phyloP scores from a whole-genome alignment of 2,113 vertebrate species.

The Hippocampus barbouri region DNA sequence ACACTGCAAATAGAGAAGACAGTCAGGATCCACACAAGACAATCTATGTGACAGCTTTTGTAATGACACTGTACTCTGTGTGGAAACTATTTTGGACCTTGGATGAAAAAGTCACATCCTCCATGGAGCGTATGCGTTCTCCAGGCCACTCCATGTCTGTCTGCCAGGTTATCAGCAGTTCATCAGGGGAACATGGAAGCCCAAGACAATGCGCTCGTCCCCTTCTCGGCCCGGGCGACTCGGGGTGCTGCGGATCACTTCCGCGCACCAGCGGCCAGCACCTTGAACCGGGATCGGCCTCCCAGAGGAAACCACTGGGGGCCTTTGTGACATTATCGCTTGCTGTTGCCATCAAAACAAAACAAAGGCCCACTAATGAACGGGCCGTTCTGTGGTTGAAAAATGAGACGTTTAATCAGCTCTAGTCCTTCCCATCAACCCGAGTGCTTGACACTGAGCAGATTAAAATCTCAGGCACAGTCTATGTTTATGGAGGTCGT shows the following conservation, averaged over 20 bases:
- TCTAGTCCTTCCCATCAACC: slow-evolving; percentile 11
- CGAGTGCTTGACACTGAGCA: slow-evolving; percentile 3
- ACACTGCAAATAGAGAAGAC: neutral
- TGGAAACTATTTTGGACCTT: slow-evolving; percentile 61
- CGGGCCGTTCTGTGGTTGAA: slow-evolving; percentile 30
- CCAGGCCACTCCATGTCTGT: slow-evolving; percentile 55
- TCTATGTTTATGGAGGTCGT: slow-evolving; percentile 1
- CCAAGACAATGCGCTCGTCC: slow-evolving; percentile 70
- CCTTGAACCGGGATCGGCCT: slow-evolving; percentile 51
- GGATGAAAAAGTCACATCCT: slow-evolving; percentile 69
- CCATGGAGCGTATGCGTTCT: slow-evolving; percentile 54
- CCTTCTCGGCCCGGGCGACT: slow-evolving; percentile 35
- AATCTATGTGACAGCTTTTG: slow-evolving; percentile 13
- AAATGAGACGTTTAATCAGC: slow-evolving; percentile 38
- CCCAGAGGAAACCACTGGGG: slow-evolving; percentile 50
- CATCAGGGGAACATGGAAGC: slow-evolving; percentile 75
- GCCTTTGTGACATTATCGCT: slow-evolving; percentile 64
- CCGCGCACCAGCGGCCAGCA: slow-evolving; percentile 49
- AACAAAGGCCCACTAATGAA: slow-evolving; percentile 36
- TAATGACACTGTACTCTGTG: neutral
- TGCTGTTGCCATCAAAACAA: slow-evolving; percentile 65
- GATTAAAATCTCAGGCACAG: slow-evolving; percentile 24
- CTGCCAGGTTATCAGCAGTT: slow-evolving; percentile 71
- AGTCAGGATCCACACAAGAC: neutral
- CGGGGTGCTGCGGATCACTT: slow-evolving; percentile 43